Conservation (phyloP, 2,888 invertebrate species). For the Ophraella communa region DNA sequence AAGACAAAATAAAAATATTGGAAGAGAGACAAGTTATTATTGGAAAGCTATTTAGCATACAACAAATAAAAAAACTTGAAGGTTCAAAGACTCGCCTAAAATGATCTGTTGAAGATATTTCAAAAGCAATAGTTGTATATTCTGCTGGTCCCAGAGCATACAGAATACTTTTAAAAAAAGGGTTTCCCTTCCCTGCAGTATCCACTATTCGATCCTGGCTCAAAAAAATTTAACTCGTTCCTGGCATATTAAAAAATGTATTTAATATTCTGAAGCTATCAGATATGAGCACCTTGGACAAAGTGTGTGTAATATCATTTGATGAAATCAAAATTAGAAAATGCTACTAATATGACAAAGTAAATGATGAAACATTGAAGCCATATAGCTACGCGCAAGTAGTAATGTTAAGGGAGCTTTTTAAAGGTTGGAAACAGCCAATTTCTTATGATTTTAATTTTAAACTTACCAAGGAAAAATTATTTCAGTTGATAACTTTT, state of each 20-base stretch:
- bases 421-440: slow-evolving; percentile 42
- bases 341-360: slow-evolving; percentile 38
- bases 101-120: slow-evolving; percentile 34
- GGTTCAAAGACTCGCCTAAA: too few species aligned
- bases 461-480: slow-evolving; percentile 35
- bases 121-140: slow-evolving; percentile 34
- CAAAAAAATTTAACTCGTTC: slow-evolving; percentile 36
- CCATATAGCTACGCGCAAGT: slow-evolving; percentile 43
- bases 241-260: slow-evolving; percentile 30
- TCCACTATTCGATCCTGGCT: slow-evolving; percentile 35
- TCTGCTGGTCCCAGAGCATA: too few species aligned
- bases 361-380: slow-evolving; percentile 33
- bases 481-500: slow-evolving; percentile 35
- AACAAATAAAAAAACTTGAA: too few species aligned
- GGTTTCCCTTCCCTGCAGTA: slow-evolving; percentile 36
- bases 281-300: too few species aligned
- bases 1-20: too few species aligned
- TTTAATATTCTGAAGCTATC: too few species aligned
- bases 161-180: slow-evolving; percentile 35
- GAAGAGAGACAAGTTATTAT: too few species aligned
- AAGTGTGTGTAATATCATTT: slow-evolving; percentile 38
- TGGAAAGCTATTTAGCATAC: too few species aligned
- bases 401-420: slow-evolving; percentile 37
- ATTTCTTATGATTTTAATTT: slow-evolving; percentile 44
- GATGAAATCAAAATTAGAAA: slow-evolving; percentile 43